Evolutionary conservation across 1,140 invertebrate genomes (phyloP).

Genomic region (Eulimnadia texana): DNA sequence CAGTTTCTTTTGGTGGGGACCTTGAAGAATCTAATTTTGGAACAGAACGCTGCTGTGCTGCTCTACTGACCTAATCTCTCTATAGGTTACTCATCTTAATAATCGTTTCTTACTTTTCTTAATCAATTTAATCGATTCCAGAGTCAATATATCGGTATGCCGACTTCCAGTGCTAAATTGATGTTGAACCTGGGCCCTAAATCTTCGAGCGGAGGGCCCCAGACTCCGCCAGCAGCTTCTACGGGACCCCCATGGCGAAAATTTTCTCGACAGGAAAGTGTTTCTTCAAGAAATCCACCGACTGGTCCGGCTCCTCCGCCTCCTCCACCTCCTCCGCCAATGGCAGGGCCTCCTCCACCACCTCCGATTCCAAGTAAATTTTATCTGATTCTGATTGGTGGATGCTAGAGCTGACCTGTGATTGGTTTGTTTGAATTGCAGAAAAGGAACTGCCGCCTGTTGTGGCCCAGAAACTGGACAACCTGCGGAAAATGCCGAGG

Average conservation of each 20-base stretch:
- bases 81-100: not conserved
- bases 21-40: not conserved
- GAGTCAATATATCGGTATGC: too few relatives aligned
- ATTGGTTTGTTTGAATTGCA: conserved; percentile 5
- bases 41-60: not conserved
- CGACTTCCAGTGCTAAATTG: conserved; percentile 7
- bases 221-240: conserved; percentile 4
- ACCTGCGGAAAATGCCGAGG: conserved; percentile 52
- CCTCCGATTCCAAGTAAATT: conserved; percentile 4
- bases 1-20: not conserved
- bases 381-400: conserved; percentile 10
- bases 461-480: conserved; percentile 43
- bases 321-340: conserved; percentile 14
- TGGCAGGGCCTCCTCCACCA: conserved; percentile 15
- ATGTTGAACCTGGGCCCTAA: not conserved
- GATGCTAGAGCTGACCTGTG: conserved; percentile 10
- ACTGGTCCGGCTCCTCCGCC: conserved; percentile 9
- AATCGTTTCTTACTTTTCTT: not conserved
- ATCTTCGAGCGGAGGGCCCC: not conserved
- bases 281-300: not conserved
- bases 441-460: conserved; percentile 30
- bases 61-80: not conserved
- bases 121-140: too few relatives aligned
- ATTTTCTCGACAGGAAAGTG: conserved; percentile 11
- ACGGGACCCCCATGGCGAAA: conserved; percentile 9